A percentile compares a stretch with the other conserved stretches of the same genome.
These are phyloP conservation scores for Epistrophella euchroma DNA, from an alignment of 2,888 invertebrate genomes.

Conservation along the genomic window DNA sequence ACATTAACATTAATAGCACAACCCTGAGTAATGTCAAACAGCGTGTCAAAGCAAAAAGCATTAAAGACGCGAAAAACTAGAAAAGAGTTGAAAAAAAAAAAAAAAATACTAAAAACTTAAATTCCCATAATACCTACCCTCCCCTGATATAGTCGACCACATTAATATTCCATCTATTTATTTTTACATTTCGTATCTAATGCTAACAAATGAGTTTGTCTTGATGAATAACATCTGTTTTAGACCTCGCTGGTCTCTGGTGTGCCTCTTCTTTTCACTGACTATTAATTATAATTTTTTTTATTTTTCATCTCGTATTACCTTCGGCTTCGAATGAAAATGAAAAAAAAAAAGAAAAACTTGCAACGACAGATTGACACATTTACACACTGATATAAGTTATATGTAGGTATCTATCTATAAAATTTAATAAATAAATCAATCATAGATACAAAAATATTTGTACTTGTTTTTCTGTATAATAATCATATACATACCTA, in stretches of 20 bases:
- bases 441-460: constrained; percentile 47
- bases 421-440: constrained; percentile 42
- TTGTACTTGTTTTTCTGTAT: constrained; percentile 13
- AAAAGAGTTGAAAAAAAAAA: too few species aligned
- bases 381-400: constrained; percentile 46
- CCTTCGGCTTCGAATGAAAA: constrained; percentile 15
- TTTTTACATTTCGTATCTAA: constrained; percentile 35
- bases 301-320: constrained; percentile 41
- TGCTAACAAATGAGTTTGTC: constrained; percentile 34
- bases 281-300: constrained; percentile 40
- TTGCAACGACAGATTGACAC: constrained; percentile 31
- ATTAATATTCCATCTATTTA: constrained; percentile 31
- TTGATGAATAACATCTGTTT: constrained; percentile 68
- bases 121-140: neutral
- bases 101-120: neutral
- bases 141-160: neutral
- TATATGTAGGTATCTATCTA: neutral
- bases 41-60: constrained; percentile 39
- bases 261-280: constrained; percentile 5
- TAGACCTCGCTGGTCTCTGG: neutral
- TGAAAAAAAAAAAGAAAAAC: constrained; percentile 7
- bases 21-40: constrained; percentile 47
- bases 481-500: neutral
- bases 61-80: constrained; percentile 7
- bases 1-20: constrained; percentile 53